phyloP scores from a whole-genome alignment of 2,888 invertebrate genomes.

The Plagiodera versicolora region DNA sequence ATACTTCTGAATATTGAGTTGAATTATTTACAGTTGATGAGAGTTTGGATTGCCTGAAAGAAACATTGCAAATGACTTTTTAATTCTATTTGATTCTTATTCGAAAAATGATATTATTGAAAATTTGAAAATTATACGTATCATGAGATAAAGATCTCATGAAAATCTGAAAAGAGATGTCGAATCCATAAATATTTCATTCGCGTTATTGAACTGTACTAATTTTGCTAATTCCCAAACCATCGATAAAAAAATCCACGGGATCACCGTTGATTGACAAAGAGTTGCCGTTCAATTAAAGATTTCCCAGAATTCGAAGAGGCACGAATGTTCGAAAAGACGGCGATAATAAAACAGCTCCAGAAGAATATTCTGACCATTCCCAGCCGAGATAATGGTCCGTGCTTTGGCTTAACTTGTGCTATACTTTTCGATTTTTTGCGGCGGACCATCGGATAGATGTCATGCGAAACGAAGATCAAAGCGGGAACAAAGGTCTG shows the following conservation, averaged over 20 bases:
- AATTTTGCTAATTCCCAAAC: background rate
- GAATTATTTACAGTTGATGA: too few species aligned
- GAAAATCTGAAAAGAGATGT: too few species aligned
- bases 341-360: slow-evolving; percentile 4
- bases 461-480: background rate
- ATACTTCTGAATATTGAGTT: too few species aligned
- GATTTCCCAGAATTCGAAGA: slow-evolving; percentile 8
- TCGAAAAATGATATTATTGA: too few species aligned
- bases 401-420: background rate
- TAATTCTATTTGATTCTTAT: too few species aligned
- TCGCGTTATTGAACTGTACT: background rate
- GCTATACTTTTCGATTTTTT: background rate
- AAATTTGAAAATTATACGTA: too few species aligned
- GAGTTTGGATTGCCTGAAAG: too few species aligned
- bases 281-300: slow-evolving; percentile 14
- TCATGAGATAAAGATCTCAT: too few species aligned
- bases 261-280: slow-evolving; percentile 10
- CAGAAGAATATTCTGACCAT: background rate
- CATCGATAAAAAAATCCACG: background rate
- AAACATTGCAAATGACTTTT: too few species aligned
- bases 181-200: too few species aligned
- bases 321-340: slow-evolving; percentile 12
- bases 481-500: background rate
- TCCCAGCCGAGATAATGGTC: slow-evolving; percentile 1
- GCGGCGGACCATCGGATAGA: background rate